Evolutionary conservation across 2,888 invertebrate genomes (phyloP).

Genomic region (Meganola albula): DNA sequence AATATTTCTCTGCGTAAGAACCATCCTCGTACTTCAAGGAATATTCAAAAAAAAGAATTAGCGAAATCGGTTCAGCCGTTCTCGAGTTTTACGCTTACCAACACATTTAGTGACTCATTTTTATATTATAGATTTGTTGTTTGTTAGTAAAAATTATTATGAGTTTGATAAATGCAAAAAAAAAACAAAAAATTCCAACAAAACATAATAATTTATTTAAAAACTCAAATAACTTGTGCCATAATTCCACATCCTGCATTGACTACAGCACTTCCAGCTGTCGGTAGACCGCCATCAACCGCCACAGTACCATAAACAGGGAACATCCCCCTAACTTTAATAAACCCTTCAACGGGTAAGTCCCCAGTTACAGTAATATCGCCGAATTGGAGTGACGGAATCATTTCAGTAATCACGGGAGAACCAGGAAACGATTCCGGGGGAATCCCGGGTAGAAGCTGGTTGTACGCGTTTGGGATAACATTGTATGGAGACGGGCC

Average conservation of each 20-base stretch:
- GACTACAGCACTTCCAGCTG: slow-evolving; percentile 48
- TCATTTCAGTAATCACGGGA: slow-evolving; percentile 50
- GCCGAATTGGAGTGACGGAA: slow-evolving; percentile 52
- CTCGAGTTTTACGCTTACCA: no score
- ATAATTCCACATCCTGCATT: slow-evolving; percentile 37
- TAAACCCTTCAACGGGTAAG: slow-evolving; percentile 52
- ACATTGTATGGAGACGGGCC: slow-evolving; percentile 17
- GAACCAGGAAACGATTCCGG: slow-evolving; percentile 35
- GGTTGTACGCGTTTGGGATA: slow-evolving; percentile 9
- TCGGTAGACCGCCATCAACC: slow-evolving; percentile 52
- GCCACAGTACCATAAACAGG: slow-evolving; percentile 58
- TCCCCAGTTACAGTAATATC: slow-evolving; percentile 53
- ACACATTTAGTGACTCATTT: no score
- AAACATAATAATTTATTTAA: slow-evolving; percentile 19
- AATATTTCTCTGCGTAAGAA: no score
- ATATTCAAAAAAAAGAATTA: no score
- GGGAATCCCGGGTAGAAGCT: slow-evolving; percentile 1
- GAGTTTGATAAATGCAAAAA: no score
- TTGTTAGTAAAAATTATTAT: no score
- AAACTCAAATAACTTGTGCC: slow-evolving; percentile 13
- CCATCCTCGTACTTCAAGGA: no score
- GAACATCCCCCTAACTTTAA: slow-evolving; percentile 55
- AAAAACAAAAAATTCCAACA: slow-evolving; percentile 2
- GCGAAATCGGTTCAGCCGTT: no score
- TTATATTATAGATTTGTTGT: no score